Base-by-base conservation (phyloP, 2,888 invertebrate genomes). In the Orgyia antiqua region DNA sequence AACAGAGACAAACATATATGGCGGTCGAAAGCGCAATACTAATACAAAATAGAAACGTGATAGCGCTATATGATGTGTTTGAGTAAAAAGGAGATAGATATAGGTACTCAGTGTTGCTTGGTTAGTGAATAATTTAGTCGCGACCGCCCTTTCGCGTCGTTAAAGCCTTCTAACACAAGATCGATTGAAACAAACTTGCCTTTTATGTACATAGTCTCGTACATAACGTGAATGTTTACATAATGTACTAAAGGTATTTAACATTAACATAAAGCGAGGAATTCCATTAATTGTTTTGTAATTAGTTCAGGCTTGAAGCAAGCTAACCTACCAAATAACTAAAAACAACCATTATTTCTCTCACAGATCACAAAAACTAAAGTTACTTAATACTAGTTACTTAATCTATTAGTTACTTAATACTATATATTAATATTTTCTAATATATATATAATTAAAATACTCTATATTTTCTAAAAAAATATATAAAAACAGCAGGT, bases 21-120 rank as follows among this genome's bases (percentile, higher is more conserved):
- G 80, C 83, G 71, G 78, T 37, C 76, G 77, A 83, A 86, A 82
- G 84, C 82, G 83, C 84, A 84, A 78, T 70, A 60, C 61, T 58
- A 56, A 67, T 70, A 66, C 55, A 66, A 52, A 50, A 44, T 13
- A 31, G 24, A 43, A 58, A 10, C 11, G 65, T 65, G 63, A 80
- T 28, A 42, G 49, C 9, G 18, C 27, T 55, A 71, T 44, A 17
- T 1, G 19, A 3, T 2, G 0, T 0, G 0, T 0, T 0, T 36
- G 29, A 2, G 62, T 13, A 33, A 18, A 56, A 79, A 29, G 19
- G 70, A 61, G 75, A 68, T 13, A 29, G 57, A 29, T 64, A 55
- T 63, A 65, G 42, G 59, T 63, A 58, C 78, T 78, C 82, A 73
- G 82, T 79, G 66, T 72, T 64, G 71, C 76, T 62, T 62, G 66